These are phyloP conservation scores for Saccostrea echinata DNA, from an alignment of 1,140 invertebrate species.

Conservation along the genomic window DNA sequence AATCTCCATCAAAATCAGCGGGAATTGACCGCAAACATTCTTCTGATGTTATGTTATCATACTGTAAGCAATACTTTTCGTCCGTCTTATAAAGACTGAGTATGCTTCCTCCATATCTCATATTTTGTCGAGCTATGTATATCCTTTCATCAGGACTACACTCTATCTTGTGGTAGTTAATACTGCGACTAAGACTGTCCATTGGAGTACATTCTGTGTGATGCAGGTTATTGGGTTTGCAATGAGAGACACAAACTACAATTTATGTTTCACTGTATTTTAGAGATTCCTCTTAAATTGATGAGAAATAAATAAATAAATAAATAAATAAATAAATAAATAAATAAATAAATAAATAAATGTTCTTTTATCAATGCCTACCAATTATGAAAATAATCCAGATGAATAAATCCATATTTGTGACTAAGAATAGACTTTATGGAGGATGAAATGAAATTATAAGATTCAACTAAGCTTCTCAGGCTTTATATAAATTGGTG, in stretches of 20 bases:
- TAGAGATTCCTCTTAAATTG: background rate
- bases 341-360: too few species aligned
- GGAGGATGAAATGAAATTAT: too few species aligned
- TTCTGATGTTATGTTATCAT: too few species aligned
- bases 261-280: background rate
- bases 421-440: too few species aligned
- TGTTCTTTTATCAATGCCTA: too few species aligned
- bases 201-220: background rate
- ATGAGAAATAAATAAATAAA: too few species aligned
- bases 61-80: background rate
- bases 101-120: background rate
- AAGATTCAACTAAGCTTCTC: too few species aligned
- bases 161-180: background rate
- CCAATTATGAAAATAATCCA: too few species aligned
- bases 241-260: background rate
- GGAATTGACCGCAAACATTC: background rate
- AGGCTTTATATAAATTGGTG: too few species aligned
- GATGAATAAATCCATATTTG: too few species aligned
- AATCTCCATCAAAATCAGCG: background rate
- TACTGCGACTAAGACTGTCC: background rate
- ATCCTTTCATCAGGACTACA: background rate
- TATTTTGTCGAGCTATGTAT: background rate
- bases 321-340: too few species aligned
- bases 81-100: background rate
- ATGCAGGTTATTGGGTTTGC: background rate